Base-by-base conservation (phyloP, 1,140 invertebrate genomes). In the Manduca sexta region DNA sequence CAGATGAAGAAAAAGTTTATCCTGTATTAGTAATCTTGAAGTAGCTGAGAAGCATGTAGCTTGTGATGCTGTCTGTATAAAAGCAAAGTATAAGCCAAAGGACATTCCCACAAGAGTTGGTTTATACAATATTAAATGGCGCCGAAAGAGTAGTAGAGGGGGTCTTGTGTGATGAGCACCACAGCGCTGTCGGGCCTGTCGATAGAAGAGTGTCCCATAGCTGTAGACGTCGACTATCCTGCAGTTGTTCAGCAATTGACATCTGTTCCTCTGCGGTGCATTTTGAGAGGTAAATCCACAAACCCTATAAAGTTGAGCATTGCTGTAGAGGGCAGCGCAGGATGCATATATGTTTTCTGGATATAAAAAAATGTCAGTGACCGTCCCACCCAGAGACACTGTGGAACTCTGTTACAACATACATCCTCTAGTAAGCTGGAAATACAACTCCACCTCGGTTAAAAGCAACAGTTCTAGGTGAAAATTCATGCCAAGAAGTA, bases 271-370 rank as follows among this genome's bases (percentile, higher is more conserved):
- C 84, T 94, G 6, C 89, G 89, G 21, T 95, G 95, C 69, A 88
- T 87, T 40, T 81, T 97, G 40, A 87, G 88, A 55, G 96, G 96
- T 76, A 89, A 91, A 50, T 92, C 93, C 0, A 85, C 88, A 16
- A 89, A 88, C 51, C 89, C 95, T 7, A 89, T 95, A 39, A 91
- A 93, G 40, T 80, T 97, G 8, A 89, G 90, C 49, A 73, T 96
- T 10, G 89, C 86, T 44, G 92, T 97, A 85, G 94, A 96, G 57
- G 90, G 92, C 1, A 94, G 90, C n/a, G n/a, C n/a, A n/a, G 57
- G 94, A 97, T 74, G 92, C 91, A 8, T 97, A 97, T 68, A 95
- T 97, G 93, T 97, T 94, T 87, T 90, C 94, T 60, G 95, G 95
- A 2, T 94, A 96, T 59, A 96, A 95, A 87, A 92, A 95, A 83